These are phyloP conservation scores for Peromyscus melanophrys DNA, from an alignment of 2,797 vertebrate genomes.

Conservation along the genomic window DNA sequence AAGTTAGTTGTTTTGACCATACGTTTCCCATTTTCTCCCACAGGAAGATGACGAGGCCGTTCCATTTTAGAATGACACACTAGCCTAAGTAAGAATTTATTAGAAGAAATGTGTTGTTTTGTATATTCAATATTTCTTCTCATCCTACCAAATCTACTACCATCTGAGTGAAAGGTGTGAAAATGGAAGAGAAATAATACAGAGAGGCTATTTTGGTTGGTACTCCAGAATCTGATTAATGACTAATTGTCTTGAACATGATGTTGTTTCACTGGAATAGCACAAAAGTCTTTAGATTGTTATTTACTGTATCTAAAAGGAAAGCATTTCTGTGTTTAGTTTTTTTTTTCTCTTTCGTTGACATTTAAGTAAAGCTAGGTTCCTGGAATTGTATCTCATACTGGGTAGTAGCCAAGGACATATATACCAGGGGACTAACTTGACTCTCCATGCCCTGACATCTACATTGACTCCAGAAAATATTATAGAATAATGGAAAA, in stretches of 20 bases:
- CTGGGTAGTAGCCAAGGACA: not conserved
- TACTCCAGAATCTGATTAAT: conserved; percentile 70
- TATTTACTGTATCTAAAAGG: conserved; percentile 53
- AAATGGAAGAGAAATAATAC: conserved; percentile 59
- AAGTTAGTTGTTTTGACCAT: conserved; percentile 68
- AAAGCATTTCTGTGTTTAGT: conserved; percentile 46
- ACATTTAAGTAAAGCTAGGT: conserved; percentile 44
- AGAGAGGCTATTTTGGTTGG: conserved; percentile 32
- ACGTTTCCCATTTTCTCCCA: conserved; percentile 59
- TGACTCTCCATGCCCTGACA: not conserved
- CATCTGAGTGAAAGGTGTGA: conserved; percentile 63
- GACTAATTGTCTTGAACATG: conserved; percentile 58
- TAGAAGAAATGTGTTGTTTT: conserved; percentile 63
- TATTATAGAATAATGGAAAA: not conserved
- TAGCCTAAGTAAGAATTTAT: conserved; percentile 65
- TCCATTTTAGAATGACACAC: conserved; percentile 62
- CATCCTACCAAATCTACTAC: conserved; percentile 45
- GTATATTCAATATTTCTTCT: conserved; percentile 64
- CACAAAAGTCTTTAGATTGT: conserved; percentile 42
- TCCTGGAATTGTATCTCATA: conserved; percentile 17
- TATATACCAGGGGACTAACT: not conserved
- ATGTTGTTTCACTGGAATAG: conserved; percentile 52
- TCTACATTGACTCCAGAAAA: not conserved
- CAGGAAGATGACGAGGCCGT: conserved; percentile 29
- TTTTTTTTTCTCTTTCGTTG: not conserved